Evolutionary conservation across 1,140 invertebrate species (phyloP).

Genomic region (Trinorchestia longiramus): DNA sequence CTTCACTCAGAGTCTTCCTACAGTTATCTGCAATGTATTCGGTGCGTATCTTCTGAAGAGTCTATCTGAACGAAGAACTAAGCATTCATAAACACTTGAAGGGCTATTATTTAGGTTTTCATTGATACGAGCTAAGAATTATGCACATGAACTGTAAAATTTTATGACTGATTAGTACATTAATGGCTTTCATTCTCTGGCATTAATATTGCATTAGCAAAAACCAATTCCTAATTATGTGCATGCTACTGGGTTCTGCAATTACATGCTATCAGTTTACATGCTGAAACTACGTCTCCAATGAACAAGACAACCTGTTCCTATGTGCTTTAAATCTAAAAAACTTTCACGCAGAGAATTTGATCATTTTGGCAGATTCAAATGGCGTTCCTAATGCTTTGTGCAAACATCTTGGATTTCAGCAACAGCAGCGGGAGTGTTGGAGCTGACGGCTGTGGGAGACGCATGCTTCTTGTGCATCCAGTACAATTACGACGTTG

Average conservation of each 20-base stretch:
- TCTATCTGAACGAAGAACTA: not conserved
- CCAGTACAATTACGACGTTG: not conserved
- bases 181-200: too few species aligned
- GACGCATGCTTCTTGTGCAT: not conserved
- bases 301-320: too few species aligned
- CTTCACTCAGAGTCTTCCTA: not conserved
- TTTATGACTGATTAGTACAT: too few species aligned
- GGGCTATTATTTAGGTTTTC: too few species aligned
- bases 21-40: not conserved
- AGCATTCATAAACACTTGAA: too few species aligned
- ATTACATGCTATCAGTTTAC: too few species aligned
- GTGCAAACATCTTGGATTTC: not conserved
- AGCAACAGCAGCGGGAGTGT: not conserved
- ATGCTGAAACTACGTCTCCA: too few species aligned
- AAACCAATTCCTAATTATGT: too few species aligned
- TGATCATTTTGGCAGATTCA: not conserved
- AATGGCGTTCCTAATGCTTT: not conserved
- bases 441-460: not conserved
- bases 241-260: too few species aligned
- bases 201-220: too few species aligned
- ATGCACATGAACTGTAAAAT: too few species aligned
- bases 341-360: not conserved
- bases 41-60: not conserved
- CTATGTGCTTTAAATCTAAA: not conserved
- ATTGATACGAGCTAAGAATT: too few species aligned